These are phyloP conservation scores for Megaleporinus macrocephalus DNA, from an alignment of 2,113 vertebrate species.

Conservation along the genomic window DNA sequence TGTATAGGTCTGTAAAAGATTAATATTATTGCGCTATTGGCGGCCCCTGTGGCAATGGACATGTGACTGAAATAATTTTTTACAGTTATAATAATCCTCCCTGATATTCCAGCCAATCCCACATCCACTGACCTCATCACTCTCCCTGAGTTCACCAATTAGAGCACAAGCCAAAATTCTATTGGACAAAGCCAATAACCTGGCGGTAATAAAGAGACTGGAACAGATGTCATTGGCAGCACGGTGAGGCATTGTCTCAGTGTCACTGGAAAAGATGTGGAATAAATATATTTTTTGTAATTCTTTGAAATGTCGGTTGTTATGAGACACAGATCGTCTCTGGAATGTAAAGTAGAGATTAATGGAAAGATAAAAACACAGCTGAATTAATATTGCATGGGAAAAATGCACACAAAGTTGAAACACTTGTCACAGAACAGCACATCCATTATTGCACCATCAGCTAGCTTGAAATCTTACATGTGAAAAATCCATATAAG, in stretches of 20 bases:
- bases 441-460: background rate
- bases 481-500: background rate
- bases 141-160: conserved; percentile 8
- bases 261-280: background rate
- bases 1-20: too few relatives aligned
- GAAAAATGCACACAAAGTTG: background rate
- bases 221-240: background rate
- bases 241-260: background rate
- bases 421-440: background rate
- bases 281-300: background rate
- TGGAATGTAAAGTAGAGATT: background rate
- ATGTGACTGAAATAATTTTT: conserved; percentile 10
- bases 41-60: conserved; percentile 2
- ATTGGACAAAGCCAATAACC: conserved; percentile 4
- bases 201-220: background rate
- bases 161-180: conserved; percentile 5
- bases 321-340: background rate
- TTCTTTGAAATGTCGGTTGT: background rate
- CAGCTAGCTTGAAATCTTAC: background rate
- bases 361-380: background rate
- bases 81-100: conserved; percentile 1
- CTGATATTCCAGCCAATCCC: background rate
- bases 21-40: conserved; percentile 7
- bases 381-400: background rate
- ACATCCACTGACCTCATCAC: background rate